phyloP scores from a whole-genome alignment of 2,113 vertebrate species.

The Prunella fulvescens region DNA sequence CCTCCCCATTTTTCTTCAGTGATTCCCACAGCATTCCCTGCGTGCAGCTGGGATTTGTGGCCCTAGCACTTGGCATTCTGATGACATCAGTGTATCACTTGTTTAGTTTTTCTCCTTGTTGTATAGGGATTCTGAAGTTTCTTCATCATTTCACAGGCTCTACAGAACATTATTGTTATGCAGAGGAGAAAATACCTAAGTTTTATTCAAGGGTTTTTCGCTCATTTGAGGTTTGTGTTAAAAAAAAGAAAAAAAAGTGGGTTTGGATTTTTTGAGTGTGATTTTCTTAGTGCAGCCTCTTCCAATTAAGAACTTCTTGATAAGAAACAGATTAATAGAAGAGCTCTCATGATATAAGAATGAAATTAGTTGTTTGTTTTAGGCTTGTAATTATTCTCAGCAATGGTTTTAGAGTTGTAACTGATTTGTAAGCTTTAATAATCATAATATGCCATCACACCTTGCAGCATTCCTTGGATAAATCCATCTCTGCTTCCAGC shows the following conservation, averaged over 20 bases:
- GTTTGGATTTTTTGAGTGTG: not conserved
- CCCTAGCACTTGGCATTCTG: not conserved
- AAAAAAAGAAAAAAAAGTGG: not conserved
- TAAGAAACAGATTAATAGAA: not conserved
- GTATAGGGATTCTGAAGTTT: not conserved
- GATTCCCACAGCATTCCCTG: not conserved
- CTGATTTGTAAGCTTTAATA: slow-evolving; percentile 13
- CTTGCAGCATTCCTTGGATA: not conserved
- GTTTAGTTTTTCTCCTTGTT: not conserved
- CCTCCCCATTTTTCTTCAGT: not conserved
- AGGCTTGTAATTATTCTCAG: not conserved
- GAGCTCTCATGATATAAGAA: not conserved
- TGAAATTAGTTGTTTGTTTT: not conserved
- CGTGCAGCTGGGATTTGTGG: not conserved
- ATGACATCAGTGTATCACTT: not conserved
- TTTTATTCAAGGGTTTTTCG: not conserved
- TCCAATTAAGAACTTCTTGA: not conserved
- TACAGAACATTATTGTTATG: not conserved
- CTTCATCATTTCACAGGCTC: not conserved
- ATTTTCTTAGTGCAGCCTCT: not conserved
- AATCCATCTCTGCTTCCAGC: not conserved
- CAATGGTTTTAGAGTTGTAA: not conserved
- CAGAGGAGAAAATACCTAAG: not conserved
- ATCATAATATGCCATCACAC: not conserved
- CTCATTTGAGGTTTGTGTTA: not conserved